phyloP scores from a whole-genome alignment of 2,113 vertebrate genomes.

The Ptyas mucosa region DNA sequence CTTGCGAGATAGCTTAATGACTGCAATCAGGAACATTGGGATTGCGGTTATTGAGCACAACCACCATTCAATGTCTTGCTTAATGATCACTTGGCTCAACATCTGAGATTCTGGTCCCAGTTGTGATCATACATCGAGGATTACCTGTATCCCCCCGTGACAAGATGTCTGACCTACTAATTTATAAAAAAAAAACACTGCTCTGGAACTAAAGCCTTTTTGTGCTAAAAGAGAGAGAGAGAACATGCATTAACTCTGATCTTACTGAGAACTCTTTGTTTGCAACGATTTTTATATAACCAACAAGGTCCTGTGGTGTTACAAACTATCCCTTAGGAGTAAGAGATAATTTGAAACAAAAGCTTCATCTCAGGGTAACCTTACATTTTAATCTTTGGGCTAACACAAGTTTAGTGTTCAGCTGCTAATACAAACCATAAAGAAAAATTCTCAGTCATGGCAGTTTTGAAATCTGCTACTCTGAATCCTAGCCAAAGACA shows the following conservation, averaged over 20 bases:
- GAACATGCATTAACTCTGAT: slow-evolving; percentile 19
- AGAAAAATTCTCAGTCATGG: slow-evolving; percentile 59
- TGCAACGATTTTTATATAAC: slow-evolving; percentile 20
- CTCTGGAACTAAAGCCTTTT: slow-evolving; percentile 25
- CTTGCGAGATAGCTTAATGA: no score
- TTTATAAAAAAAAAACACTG: no score
- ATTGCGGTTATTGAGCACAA: no score
- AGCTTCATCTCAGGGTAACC: slow-evolving; percentile 45
- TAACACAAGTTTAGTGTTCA: slow-evolving; percentile 51
- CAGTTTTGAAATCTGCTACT: not conserved
- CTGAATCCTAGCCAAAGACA: slow-evolving; percentile 22
- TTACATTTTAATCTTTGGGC: slow-evolving; percentile 40
- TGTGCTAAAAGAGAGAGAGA: not conserved
- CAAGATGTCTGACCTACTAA: not conserved
- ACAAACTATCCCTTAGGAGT: slow-evolving; percentile 5
- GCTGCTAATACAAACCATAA: slow-evolving; percentile 62
- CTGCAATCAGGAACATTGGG: no score
- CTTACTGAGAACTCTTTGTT: slow-evolving; percentile 18
- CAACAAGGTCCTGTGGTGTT: not conserved
- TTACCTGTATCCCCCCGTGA: not conserved
- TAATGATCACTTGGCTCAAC: no score
- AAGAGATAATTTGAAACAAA: slow-evolving; percentile 46
- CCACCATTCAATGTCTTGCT: no score
- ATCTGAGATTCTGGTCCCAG: no score
- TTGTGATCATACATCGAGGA: no score